Conservation (phyloP, 2,797 vertebrate genomes). For the Cephalopachus bancanus region DNA sequence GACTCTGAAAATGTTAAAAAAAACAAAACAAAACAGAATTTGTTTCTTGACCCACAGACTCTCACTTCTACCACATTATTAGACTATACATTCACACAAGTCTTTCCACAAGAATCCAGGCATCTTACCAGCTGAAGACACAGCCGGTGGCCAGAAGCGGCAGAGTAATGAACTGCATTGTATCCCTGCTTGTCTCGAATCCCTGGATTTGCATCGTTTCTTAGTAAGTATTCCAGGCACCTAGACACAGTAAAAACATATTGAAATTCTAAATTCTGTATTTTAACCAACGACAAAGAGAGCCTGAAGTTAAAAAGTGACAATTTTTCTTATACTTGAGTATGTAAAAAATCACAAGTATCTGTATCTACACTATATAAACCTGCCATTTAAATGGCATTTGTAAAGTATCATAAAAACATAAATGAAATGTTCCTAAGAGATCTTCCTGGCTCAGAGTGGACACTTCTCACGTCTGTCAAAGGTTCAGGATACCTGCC, state of each 20-base stretch:
- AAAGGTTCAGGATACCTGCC: neutral
- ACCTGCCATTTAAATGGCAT: neutral
- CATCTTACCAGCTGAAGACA: slow-evolving; percentile 97
- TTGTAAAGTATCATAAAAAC: neutral
- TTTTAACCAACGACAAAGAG: slow-evolving; percentile 70
- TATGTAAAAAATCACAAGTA: slow-evolving; percentile 7
- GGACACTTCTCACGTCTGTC: neutral
- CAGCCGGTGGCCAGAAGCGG: slow-evolving; percentile 97
- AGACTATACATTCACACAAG: slow-evolving; percentile 12
- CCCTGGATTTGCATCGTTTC: slow-evolving; percentile 98
- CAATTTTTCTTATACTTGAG: slow-evolving; percentile 21
- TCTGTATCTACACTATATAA: neutral
- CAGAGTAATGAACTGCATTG: slow-evolving; percentile 98
- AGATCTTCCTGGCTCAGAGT: slow-evolving; percentile 30
- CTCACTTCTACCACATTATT: neutral
- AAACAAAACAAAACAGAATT: neutral
- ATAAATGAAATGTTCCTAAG: neutral
- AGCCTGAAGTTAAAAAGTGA: slow-evolving; percentile 28
- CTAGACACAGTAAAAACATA: slow-evolving; percentile 88
- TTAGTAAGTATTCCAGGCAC: slow-evolving; percentile 99
- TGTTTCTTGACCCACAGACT: slow-evolving; percentile 41
- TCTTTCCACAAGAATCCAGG: neutral
- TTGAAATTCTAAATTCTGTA: slow-evolving; percentile 74
- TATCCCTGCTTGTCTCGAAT: slow-evolving; percentile 99
- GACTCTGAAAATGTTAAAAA: slow-evolving; percentile 44